Base-by-base conservation (phyloP, 2,113 vertebrate species). In the Salminus brasiliensis region DNA sequence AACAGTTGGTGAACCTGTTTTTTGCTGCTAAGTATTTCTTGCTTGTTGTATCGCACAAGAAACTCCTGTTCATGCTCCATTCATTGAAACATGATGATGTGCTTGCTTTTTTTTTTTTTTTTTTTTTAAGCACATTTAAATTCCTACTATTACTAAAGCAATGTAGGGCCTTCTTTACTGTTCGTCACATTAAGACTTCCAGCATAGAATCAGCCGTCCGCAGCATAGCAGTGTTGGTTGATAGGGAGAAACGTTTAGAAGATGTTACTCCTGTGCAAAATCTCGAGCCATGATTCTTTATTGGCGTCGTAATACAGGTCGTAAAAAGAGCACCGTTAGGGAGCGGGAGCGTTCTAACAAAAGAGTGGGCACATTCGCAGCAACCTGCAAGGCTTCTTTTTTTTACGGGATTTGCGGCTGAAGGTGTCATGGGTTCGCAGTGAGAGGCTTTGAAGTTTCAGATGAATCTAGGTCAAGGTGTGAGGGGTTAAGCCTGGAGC, bases 361-460 rank as follows among this genome's bases (percentile, higher is more conserved):
- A 91, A 85, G 86, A 83, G 77, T 52, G 55, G 81, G 80, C 83
- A 80, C 85, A 87, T 92, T 92, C 87, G 86, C 87, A 83, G 71
- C 79, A 69, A 68, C 72, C 80, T 88, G 89, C 60, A 89, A 74
- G 80, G 86, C 84, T 86, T 81, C 80, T 84, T 81, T 83, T 29
- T 78, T 65, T 79, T 62, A 39, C 59, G 63, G 78, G 87, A 87
- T 85, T 87, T 88, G 85, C 84, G 83, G 81, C 80, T 30, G 15
- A 87, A 92, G 91, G 90, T 92, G 91, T 89, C 21, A 39, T 86
- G 82, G 86, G 86, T 82, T 82, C 89, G 87, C 86, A 85, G 87
- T 86, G 82, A 83, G 82, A 73, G 59, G 41, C 85, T 92, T 93
- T 93, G 90, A 92, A 89, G 87, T 92, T 79, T 85, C 80, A 66